These are phyloP conservation scores for Malurus leucopterus DNA, from an alignment of 2,797 vertebrate genomes.

Conservation along the genomic window DNA sequence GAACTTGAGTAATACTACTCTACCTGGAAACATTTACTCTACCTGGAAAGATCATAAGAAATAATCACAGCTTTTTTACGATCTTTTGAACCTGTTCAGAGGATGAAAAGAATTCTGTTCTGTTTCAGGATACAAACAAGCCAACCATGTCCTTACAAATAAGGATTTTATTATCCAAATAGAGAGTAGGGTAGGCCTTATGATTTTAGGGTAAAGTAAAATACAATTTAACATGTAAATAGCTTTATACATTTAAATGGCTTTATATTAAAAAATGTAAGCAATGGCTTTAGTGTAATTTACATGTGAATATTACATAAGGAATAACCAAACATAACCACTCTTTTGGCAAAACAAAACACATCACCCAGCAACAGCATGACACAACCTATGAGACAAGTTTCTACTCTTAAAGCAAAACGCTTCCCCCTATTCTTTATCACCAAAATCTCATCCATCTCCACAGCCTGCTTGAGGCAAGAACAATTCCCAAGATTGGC, in stretches of 20 bases:
- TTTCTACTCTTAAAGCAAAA: neutral
- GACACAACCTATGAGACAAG: neutral
- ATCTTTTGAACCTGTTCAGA: neutral
- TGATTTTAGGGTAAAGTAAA: neutral
- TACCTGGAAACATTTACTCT: neutral
- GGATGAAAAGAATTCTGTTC: neutral
- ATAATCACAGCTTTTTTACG: neutral
- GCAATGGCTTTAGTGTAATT: neutral
- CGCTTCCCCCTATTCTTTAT: neutral
- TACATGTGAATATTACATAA: neutral
- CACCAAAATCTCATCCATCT: neutral
- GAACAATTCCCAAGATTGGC: neutral
- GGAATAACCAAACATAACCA: neutral
- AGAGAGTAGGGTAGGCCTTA: neutral
- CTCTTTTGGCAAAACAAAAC: neutral
- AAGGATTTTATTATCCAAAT: neutral
- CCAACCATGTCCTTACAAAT: neutral
- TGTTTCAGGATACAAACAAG: neutral
- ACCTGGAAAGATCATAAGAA: neutral
- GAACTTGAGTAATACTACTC: neutral
- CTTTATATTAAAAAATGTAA: neutral
- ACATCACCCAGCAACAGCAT: constrained; percentile 6
- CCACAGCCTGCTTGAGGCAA: neutral
- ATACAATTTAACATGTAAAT: neutral
- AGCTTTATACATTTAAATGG: neutral